Evolutionary conservation across 2,888 invertebrate genomes (phyloP).

Genomic region (Tridacna crocea): DNA sequence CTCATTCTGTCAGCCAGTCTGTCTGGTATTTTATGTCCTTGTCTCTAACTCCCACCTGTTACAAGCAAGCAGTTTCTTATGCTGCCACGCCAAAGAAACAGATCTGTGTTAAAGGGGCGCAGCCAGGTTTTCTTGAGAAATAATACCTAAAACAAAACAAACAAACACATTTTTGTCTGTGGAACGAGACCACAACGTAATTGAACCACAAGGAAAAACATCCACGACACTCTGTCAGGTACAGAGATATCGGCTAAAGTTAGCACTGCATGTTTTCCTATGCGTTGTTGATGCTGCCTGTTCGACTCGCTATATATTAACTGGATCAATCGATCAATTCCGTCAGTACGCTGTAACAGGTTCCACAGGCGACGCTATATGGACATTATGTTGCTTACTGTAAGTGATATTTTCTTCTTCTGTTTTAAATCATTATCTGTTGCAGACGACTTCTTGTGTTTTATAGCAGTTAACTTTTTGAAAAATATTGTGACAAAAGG

Average conservation of each 20-base stretch:
- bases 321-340: not conserved
- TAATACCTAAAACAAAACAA: no score
- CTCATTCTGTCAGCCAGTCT: no score
- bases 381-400: conserved; percentile 26
- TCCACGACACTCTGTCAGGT: conserved; percentile 3
- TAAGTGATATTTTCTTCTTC: conserved; percentile 1
- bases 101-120: not conserved
- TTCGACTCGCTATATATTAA: conserved; percentile 16
- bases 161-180: no score
- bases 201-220: no score
- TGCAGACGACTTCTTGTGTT: not conserved
- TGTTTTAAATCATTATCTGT: not conserved
- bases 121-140: no score
- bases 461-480: no score
- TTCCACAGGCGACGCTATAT: not conserved
- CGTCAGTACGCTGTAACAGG: conserved; percentile 7
- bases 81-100: not conserved
- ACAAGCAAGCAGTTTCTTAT: no score
- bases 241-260: conserved; percentile 3
- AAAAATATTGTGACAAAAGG: not conserved
- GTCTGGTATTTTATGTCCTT: no score
- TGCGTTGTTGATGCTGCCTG: not conserved
- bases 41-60: no score
- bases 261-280: not conserved
- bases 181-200: no score